Evolutionary conservation across 2,797 vertebrate genomes (phyloP), one percentile per base, ranked within the genome.

Genomic region (Lemur catta): DNA sequence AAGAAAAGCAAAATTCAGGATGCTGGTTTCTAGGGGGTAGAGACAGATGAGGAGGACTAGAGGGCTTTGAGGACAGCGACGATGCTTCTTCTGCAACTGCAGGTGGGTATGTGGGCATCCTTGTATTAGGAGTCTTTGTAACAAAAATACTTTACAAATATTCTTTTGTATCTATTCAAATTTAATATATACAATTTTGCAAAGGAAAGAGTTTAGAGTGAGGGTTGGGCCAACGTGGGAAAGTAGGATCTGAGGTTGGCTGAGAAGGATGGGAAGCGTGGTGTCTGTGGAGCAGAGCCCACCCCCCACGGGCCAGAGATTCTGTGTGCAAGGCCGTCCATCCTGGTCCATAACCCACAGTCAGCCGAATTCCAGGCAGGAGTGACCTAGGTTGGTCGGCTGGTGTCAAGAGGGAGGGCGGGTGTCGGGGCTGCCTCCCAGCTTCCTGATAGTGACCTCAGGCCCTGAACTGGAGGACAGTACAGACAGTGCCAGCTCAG

Each of bases 51-150:
- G 4, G 6, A 2, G 2, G 24, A 33, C 41, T 2, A 5, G n/a
- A 15, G 24, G 26, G 2, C 1, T 1, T 52, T 35, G 7, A n/a
- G 11, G 33, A 24, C 4, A 2, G 26, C 0, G 10, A 24, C 2
- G 35, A 50, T 1, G 4, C 22, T 46, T 43, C 8, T 38, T 63
- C 6, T 67, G 30, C 52, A 46, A 14, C 7, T n/a, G 15, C 41
- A 33, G 1, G 24, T 71, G 35, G 38, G 46, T 38, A 18, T 5
- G 0, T 26, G 18, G 67, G 33, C 41, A 0, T 84, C 15, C 0
- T 52, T 35, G 26, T n/a, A 30, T 3, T 4, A 4, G 18, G 72
- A 81, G 33, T 76, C 41, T 94, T 84, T 41, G 6, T 59, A 41
- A 67, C 30, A 20, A 24, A 43, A 15, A 14, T 11, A 7, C 26